Percentiles rank a stretch among this genome's conserved stretches.
These are phyloP conservation scores for Sialia sialis DNA, from an alignment of 2,113 vertebrate genomes.

Conservation along the genomic window DNA sequence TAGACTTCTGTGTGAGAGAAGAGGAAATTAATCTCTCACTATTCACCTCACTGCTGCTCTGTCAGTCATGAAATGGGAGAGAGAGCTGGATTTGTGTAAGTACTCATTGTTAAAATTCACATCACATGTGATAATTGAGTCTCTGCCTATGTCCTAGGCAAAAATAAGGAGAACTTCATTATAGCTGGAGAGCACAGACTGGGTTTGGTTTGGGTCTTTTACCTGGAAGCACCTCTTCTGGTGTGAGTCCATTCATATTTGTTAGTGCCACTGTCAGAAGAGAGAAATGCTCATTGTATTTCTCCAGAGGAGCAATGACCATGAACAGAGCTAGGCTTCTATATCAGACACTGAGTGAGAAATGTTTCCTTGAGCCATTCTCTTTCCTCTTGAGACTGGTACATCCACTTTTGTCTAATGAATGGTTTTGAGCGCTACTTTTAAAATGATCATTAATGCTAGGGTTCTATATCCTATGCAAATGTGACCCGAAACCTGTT, in stretches of 20 bases:
- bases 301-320: neutral
- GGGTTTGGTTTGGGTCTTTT: neutral
- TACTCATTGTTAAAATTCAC: neutral
- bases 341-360: neutral
- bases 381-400: neutral
- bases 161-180: neutral
- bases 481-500: neutral
- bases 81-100: neutral
- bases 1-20: neutral
- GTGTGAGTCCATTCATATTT: neutral
- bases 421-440: neutral
- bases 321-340: neutral
- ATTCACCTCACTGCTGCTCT: neutral
- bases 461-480: neutral
- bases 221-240: neutral
- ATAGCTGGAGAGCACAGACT: neutral
- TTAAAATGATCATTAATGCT: neutral
- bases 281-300: neutral
- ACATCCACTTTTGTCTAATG: neutral
- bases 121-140: neutral
- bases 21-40: neutral
- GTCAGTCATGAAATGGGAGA: neutral
- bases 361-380: neutral
- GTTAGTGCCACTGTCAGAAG: neutral
- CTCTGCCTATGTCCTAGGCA: neutral